Percentiles rank a stretch among this genome's conserved stretches.
These are phyloP conservation scores for Hyppa rectilinea DNA, from an alignment of 2,888 invertebrate species.

Conservation along the genomic window DNA sequence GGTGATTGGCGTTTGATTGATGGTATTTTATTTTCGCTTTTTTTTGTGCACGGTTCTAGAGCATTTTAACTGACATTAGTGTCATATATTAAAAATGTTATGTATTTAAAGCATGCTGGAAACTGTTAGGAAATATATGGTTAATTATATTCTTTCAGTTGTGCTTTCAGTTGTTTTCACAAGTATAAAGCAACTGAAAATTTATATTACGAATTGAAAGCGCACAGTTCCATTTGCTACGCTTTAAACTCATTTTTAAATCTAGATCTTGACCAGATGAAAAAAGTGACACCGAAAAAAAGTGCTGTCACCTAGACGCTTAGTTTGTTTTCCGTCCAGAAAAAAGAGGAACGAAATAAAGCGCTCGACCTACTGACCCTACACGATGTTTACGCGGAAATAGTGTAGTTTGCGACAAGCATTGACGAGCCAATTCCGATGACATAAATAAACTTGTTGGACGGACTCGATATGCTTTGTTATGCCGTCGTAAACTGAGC, in stretches of 20 bases:
- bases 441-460: conserved; percentile 58
- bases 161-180: neutral
- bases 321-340: conserved; percentile 29
- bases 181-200: conserved; percentile 2
- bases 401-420: conserved; percentile 50
- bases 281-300: conserved; percentile 10
- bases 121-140: neutral
- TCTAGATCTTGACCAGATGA: conserved; percentile 21
- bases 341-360: conserved; percentile 40
- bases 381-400: conserved; percentile 55
- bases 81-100: neutral
- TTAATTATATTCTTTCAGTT: too few relatives aligned
- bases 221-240: conserved; percentile 6
- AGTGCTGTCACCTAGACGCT: neutral
- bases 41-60: accelerated
- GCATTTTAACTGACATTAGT: too few relatives aligned
- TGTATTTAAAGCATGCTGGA: neutral
- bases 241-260: conserved; percentile 13
- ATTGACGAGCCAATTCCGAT: conserved; percentile 49
- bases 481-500: conserved; percentile 44
- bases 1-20: neutral
- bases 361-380: conserved; percentile 51
- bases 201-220: conserved; percentile 3
- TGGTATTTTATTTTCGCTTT: neutral
- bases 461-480: conserved; percentile 47